These are phyloP conservation scores for Aphis craccivora DNA, from an alignment of 1,140 invertebrate species.

Conservation along the genomic window DNA sequence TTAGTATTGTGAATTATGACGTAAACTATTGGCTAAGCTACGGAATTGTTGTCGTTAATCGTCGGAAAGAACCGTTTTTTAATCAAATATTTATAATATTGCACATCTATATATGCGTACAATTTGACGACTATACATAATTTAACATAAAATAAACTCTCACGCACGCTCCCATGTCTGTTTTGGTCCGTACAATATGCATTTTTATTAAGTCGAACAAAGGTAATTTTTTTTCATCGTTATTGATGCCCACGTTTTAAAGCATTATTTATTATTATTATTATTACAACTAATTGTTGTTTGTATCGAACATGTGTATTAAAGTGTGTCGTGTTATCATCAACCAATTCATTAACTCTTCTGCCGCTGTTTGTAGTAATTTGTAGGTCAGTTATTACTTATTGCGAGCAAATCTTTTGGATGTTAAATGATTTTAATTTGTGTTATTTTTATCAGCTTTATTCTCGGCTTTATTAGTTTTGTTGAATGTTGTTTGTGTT, in stretches of 20 bases:
- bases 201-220: not conserved
- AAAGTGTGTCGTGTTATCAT: slow-evolving; percentile 3
- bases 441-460: not conserved
- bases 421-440: slow-evolving; percentile 1
- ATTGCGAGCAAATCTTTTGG: not conserved
- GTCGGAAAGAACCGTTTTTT: not conserved
- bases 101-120: not conserved
- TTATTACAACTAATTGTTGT: not conserved
- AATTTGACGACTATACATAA: not conserved
- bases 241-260: not conserved
- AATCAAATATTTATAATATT: not conserved
- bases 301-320: not conserved
- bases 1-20: not conserved
- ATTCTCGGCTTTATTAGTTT: not conserved
- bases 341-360: not conserved
- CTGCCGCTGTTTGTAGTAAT: not conserved
- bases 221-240: not conserved
- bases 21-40: slow-evolving; percentile 2
- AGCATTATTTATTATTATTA: not conserved
- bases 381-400: slow-evolving; percentile 15
- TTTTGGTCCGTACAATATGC: not conserved
- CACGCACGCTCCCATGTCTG: not conserved
- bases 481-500: not conserved
- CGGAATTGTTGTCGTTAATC: not conserved
- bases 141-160: not conserved